Evolutionary conservation across 1,140 invertebrate species (phyloP).

Genomic region (Odontomachus brunneus): DNA sequence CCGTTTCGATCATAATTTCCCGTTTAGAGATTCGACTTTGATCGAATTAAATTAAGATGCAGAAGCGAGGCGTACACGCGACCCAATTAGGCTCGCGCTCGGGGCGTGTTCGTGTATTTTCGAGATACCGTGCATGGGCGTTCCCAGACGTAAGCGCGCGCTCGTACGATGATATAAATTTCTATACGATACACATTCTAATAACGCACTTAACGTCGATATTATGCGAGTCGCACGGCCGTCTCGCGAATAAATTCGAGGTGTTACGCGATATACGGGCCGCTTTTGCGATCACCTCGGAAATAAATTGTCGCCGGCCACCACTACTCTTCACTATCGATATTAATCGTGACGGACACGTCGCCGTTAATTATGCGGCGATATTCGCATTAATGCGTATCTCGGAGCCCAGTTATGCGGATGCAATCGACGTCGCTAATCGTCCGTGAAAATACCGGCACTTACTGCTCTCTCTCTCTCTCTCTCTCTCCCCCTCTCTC

Average conservation of each 20-base stretch:
- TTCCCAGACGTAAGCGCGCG: not conserved
- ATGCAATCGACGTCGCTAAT: slow-evolving; percentile 66
- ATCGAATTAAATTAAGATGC: slow-evolving; percentile 53
- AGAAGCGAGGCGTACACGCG: slow-evolving; percentile 14
- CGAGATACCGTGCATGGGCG: slow-evolving; percentile 2
- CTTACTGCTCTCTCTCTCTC: slow-evolving; percentile 25
- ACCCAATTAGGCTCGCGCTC: slow-evolving; percentile 25
- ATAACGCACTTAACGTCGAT: slow-evolving; percentile 21
- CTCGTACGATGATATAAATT: slow-evolving; percentile 35
- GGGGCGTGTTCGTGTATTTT: slow-evolving; percentile 24
- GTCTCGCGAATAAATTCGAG: no score
- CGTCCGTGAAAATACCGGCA: slow-evolving; percentile 72
- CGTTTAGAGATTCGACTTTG: not conserved
- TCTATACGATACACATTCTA: slow-evolving; percentile 39
- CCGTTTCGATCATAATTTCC: not conserved
- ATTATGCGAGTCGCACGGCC: not conserved
- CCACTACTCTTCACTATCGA: not conserved
- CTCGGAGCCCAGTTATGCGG: slow-evolving; percentile 23
- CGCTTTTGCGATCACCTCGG: not conserved
- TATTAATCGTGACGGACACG: slow-evolving; percentile 46
- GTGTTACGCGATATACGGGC: no score
- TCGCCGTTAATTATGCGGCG: slow-evolving; percentile 35
- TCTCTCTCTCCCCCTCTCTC: no score
- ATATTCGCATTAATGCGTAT: slow-evolving; percentile 49
- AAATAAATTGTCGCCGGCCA: slow-evolving; percentile 42